Conservation (phyloP, 2,888 invertebrate species). For the Cerastis leucographa region DNA sequence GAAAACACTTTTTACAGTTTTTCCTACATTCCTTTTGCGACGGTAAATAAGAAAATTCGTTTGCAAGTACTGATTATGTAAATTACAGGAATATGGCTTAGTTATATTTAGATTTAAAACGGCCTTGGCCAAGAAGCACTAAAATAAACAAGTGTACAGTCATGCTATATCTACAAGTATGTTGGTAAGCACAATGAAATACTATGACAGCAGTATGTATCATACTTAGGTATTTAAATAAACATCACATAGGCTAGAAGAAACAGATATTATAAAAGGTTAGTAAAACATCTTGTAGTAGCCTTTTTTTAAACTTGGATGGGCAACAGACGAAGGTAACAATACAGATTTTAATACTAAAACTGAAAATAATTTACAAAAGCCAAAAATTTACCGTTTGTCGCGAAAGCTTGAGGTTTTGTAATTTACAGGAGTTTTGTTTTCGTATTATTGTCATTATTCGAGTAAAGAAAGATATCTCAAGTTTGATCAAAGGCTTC, state of each 20-base stretch:
- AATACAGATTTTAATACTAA: neutral
- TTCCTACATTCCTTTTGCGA: neutral
- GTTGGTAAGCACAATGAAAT: slow-evolving; percentile 19
- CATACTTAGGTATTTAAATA: neutral
- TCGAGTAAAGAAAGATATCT: slow-evolving; percentile 7
- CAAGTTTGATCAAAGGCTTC: slow-evolving; percentile 27
- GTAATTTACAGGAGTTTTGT: slow-evolving; percentile 25
- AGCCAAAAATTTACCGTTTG: neutral
- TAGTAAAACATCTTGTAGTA: too few species aligned
- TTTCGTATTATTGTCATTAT: slow-evolving; percentile 31
- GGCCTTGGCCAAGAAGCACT: slow-evolving; percentile 71
- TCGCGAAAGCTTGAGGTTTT: slow-evolving; percentile 21
- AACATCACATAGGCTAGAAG: neutral
- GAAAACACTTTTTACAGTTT: neutral
- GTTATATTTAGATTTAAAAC: slow-evolving; percentile 54
- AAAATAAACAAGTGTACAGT: slow-evolving; percentile 65
- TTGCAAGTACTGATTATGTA: slow-evolving; percentile 16
- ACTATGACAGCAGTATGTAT: slow-evolving; percentile 8
- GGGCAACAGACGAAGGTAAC: neutral
- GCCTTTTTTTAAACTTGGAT: neutral
- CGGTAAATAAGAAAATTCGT: slow-evolving; percentile 1
- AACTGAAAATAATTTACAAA: neutral
- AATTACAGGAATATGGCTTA: slow-evolving; percentile 39
- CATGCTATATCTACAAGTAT: slow-evolving; percentile 2
- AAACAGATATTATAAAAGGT: neutral